A percentile compares a stretch with the other conserved stretches of the same genome.
Evolutionary conservation across 2,797 vertebrate genomes (phyloP).

Genomic region (Falco novaeseelandiae): DNA sequence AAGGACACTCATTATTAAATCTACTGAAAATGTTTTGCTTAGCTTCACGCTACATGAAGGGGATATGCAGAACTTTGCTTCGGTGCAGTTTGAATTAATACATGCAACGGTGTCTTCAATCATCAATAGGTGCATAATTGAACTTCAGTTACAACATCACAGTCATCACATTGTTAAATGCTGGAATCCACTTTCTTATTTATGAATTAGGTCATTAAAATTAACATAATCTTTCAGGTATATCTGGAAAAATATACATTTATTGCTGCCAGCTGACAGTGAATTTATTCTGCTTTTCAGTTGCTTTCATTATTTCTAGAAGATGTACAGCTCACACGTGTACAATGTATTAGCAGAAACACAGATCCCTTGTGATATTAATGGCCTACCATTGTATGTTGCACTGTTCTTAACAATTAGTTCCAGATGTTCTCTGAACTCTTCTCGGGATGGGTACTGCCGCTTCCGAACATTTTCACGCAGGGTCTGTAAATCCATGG

Average conservation of each 20-base stretch:
- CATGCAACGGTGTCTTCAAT: neutral
- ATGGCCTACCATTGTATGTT: constrained; percentile 90
- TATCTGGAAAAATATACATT: neutral
- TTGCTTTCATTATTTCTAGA: neutral
- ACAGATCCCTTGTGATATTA: neutral
- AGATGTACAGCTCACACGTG: neutral
- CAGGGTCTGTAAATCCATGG: constrained; percentile 97
- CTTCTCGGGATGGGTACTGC: constrained; percentile 94
- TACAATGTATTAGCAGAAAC: neutral
- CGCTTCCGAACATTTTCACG: constrained; percentile 95
- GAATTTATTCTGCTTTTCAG: neutral
- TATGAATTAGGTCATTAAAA: neutral
- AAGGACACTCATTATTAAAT: neutral
- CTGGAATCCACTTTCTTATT: neutral
- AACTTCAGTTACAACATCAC: neutral
- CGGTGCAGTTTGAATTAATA: neutral
- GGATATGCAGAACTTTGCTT: neutral
- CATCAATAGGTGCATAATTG: neutral
- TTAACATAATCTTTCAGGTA: neutral
- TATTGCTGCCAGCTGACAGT: neutral
- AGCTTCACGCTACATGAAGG: neutral
- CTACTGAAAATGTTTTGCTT: neutral
- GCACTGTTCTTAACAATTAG: constrained; percentile 95
- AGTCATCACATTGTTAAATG: neutral
- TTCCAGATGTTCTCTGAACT: constrained; percentile 95